Base-by-base conservation (phyloP, 2,113 vertebrate species). In the Albula glossodonta region DNA sequence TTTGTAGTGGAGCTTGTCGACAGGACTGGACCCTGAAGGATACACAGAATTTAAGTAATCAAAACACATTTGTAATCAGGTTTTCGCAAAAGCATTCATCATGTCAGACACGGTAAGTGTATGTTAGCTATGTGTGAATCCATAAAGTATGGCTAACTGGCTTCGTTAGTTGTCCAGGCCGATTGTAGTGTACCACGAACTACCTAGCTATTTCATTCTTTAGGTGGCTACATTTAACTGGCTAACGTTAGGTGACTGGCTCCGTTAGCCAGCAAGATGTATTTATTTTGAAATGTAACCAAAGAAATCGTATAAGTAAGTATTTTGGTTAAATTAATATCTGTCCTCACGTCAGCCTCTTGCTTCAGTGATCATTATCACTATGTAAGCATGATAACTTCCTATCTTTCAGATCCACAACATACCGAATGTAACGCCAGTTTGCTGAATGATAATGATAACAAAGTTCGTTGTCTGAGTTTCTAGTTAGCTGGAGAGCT, bases 91-190 rank as follows among this genome's bases (percentile, higher is more conserved):
- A 25, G 60, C 17, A 60, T 9, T 17, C 80, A 93, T 41, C 81
- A 96, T 96, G 95, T 96, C 95, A 86, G 95, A 96, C 74, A 94
- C 95, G 94, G 95, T 96, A 81, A 92, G 93, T 87, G 60, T 12
- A 12, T 22, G 60, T 66, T 66, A 15, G 1, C 13, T 78, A 3
- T 17, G 51, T 57, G 25, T 5, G 19, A 56, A 56, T 19, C 50
- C 1, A 79, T 25, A 2, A 79, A 79, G 78, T 12, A 6, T 10
- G 31, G 48, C 48, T 79, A 79, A 79, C 17, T 41, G 41, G 78
- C 15, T 49, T 79, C 15, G 22, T 48, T 49, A 12, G 41, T 17
- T 79, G 50, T 41, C 9, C 49, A 49, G 83, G 57, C 57, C 78
- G 31, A 63, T 31, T 6, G 51, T 52, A 80, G 41, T 49, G n/a